Base-by-base conservation (phyloP, 37 sponge, comb jelly and placozoan species). In the Tethya wilhelma region DNA sequence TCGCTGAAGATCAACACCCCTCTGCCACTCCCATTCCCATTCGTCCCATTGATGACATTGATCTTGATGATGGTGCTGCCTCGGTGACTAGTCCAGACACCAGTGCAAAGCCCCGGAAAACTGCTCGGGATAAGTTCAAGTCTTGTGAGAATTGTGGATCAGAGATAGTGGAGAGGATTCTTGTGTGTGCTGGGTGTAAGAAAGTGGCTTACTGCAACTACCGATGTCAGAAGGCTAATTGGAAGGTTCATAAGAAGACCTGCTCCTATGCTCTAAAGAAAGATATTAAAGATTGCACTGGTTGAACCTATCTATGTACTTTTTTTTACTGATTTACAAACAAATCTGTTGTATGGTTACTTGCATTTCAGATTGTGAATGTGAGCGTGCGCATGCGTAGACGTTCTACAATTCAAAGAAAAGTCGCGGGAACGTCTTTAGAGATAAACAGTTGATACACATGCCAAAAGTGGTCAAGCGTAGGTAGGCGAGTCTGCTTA, bases 181-280 rank as follows among this genome's bases (percentile, higher is more conserved):
- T 62, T 49, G 36, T 88, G 39, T 88, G 88, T 67, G 59, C 88
- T 0, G 81, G 77, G 0, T 92, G 93, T 55, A 83, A 80, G 77
- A 70, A 62, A 37, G 93, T 87, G 39, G 69, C 77, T 28, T 92
- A 92, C 66, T 92, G 93, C 60, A 87, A 87, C 74, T 39, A 11
- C 33, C 23, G 38, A 4, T 92, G 93, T 40, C 93, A 92, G 76
- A 78, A 81, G 56, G 71, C 70, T 2, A 83, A 87, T 59, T 92
- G 93, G 93, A 92, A 87, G 64, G 20, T 31, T 33, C 93, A 92
- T 81, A 92, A 92, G 78, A 85, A 85, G 38, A 62, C 44, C 0
- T 90, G 87, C 71, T 79, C 79, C 1, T 67, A 80, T 66, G 68
- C 65, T 30, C 36, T 66, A 28, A 87, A 67, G 75, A 80, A 80